Evolutionary conservation across 2,797 vertebrate genomes (phyloP).

Genomic region (Chromobotia macracanthus): DNA sequence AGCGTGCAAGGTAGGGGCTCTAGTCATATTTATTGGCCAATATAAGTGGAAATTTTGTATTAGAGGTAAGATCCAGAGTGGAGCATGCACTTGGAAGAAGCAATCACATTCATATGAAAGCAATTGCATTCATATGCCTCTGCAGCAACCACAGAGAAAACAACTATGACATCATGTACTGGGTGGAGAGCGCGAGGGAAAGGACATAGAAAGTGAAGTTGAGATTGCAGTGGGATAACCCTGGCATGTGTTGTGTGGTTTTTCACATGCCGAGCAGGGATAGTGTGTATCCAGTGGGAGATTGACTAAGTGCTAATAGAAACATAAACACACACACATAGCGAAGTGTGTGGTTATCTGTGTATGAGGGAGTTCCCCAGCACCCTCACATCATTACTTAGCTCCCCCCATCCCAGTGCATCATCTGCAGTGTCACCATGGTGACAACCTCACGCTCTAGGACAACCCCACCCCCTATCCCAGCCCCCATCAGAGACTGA

Average conservation of each 20-base stretch:
- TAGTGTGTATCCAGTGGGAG: constrained; percentile 63
- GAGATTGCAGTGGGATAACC: constrained; percentile 65
- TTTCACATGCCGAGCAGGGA: constrained; percentile 51
- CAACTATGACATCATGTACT: constrained; percentile 60
- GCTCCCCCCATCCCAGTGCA: constrained; percentile 59
- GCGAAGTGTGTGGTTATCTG: constrained; percentile 17
- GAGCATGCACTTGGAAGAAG: constrained; percentile 37
- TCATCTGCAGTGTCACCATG: constrained; percentile 75
- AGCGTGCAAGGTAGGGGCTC: not conserved
- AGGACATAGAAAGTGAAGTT: constrained; percentile 21
- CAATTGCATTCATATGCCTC: constrained; percentile 44
- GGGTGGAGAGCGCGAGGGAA: constrained; percentile 56
- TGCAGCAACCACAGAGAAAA: constrained; percentile 56
- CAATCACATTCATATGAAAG: constrained; percentile 10
- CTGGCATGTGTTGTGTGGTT: constrained; percentile 66
- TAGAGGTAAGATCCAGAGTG: constrained; percentile 6
- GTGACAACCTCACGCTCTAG: constrained; percentile 72
- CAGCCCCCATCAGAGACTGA: constrained; percentile 63
- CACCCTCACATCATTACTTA: constrained; percentile 34
- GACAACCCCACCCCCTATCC: constrained; percentile 68
- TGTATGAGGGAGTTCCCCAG: constrained; percentile 40
- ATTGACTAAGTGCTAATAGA: constrained; percentile 33
- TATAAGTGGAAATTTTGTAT: not conserved
- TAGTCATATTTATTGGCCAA: constrained; percentile 14
- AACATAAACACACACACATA: not conserved